Evolutionary conservation across 2,113 vertebrate species (phyloP), one percentile per base, ranked within the genome.

Genomic region (Grantiella picta): DNA sequence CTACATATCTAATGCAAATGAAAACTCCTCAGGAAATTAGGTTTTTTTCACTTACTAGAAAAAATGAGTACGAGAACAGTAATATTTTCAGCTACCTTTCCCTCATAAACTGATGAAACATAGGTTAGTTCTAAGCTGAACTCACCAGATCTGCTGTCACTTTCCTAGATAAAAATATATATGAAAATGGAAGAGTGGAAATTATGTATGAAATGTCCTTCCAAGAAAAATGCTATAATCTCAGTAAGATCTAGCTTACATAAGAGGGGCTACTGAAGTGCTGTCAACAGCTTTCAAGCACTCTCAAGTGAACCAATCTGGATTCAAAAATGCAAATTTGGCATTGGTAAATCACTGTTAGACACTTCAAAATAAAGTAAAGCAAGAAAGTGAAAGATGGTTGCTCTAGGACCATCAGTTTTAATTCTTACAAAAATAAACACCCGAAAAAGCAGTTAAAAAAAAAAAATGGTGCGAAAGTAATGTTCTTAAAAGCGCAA

Each of bases 241-340:
- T 94, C 60, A 60, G 68, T 84, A 63, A 66, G 47, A 90, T 88
- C 42, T 77, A 63, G 11, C 42, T 92, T 93, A 90, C n/a, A 53
- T 93, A 92, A 90, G 38, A 89, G 35, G 49, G 80, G 86, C 52
- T 92, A 95, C 85, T 92, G 88, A 95, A 90, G 33, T 52, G 71
- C 82, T 94, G 86, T 94, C 89, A 93, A 92, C 86, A 90, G 76
- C 77, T 89, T 92, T 95, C 94, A 95, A 83, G 64, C 33, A 70
- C 68, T 81, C 47, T 92, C 47, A 90, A 84, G 44, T 36, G 47
- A 96, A 90, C 35, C 42, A 94, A 94, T 85, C 86, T 36, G 69
- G 56, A 92, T 66, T 81, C 7, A 16, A 84, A 90, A 86, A 82
- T 50, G 60, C 27, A 86, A 69, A 78, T 77, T 45, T 86, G 53